Evolutionary conservation across 2,797 vertebrate species (phyloP), one percentile per base, ranked within the genome.

Genomic region (Takifugu ocellatus): DNA sequence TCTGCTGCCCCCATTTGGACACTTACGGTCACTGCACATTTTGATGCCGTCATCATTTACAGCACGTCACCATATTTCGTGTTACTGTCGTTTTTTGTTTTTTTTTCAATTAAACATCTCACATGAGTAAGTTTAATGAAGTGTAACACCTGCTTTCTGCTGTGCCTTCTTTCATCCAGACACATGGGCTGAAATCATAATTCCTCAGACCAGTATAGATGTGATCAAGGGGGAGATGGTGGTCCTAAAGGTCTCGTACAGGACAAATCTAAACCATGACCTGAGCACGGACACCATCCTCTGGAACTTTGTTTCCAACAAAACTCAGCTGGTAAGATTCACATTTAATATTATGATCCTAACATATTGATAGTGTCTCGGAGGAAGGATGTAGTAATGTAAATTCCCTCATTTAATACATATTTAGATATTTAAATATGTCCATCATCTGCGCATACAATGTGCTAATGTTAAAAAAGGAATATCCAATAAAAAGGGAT

Each of bases 141-240:
- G 17, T 9, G 44, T 8, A 46, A 46, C 44, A 6, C 17, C 17
- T 46, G n/a, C 6, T 21, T 46, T 33, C 27, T 31, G 5, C 42
- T 62, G 15, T 47, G 2, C 29, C 36, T 21, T 29, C n/a, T 52
- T 51, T 25, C 36, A 7, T 64, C 10, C 62, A 92, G 91, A 86
- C n/a, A 31, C 83, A 5, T 68, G 74, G 74, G 75, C 86, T 7
- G 2, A 82, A 54, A 31, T 89, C 43, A 1, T 79, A 0, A 54
- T 91, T 31, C 90, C 90, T 5, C 61, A 82, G 0, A 53, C 21
- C 5, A 81, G n/a, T 0, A 58, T 95, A 33, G 77, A 83, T 2
- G 92, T 87, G 0, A 87, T 91, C 24, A 82, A 94, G 72, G 95
- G 95, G 39, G 52, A 84, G n/a, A 81, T 2, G 8, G 91, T 84